A percentile compares a stretch with the other conserved stretches of the same genome.
These are phyloP conservation scores for Danaus plexippus DNA, from an alignment of 1,140 invertebrate species.

Conservation along the genomic window DNA sequence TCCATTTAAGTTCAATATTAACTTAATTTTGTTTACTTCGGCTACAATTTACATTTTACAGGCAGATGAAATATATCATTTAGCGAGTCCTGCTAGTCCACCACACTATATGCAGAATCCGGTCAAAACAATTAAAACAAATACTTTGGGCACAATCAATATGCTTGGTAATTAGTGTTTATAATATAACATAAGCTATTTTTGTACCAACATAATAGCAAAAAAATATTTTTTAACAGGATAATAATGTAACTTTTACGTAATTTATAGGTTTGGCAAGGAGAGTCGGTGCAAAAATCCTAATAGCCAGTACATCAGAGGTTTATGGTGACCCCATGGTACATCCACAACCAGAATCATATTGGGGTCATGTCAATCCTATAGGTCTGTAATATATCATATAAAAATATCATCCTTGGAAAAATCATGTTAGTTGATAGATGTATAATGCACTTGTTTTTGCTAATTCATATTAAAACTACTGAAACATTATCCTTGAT, in stretches of 20 bases:
- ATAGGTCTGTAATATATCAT: conserved; percentile 77
- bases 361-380: conserved; percentile 99
- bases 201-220: no score
- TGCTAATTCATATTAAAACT: no score
- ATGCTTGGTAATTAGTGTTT: conserved; percentile 85
- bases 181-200: conserved; percentile 2
- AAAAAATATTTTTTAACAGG: no score
- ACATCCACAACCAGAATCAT: conserved; percentile 95
- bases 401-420: no score
- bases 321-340: conserved; percentile 98
- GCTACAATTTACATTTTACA: conserved; percentile 27
- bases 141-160: conserved; percentile 99
- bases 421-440: no score
- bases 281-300: conserved; percentile 91
- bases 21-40: no score
- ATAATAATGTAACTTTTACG: background rate
- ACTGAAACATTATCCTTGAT: no score
- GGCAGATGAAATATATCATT: conserved; percentile 99
- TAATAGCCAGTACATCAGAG: conserved; percentile 98
- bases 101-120: conserved; percentile 99
- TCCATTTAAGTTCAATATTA: no score
- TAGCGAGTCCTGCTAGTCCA: conserved; percentile 98
- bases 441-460: no score
- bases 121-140: conserved; percentile 99
- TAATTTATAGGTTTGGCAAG: conserved; percentile 84